Conservation (phyloP, 2,113 vertebrate genomes). For the Todiramphus saurophagus region DNA sequence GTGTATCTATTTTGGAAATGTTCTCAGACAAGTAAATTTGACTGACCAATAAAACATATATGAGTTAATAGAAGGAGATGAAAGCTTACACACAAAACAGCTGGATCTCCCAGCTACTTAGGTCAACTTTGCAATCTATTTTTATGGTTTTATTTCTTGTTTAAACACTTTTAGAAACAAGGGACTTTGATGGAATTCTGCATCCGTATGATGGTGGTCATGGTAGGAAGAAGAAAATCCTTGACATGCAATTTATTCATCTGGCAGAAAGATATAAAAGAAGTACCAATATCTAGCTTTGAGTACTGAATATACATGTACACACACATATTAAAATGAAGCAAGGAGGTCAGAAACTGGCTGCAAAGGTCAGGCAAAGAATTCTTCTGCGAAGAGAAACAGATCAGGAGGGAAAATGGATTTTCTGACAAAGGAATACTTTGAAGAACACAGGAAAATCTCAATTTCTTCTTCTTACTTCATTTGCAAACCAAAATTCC, state of each 20-base stretch:
- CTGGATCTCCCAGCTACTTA: neutral
- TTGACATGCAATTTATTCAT: neutral
- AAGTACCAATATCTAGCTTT: neutral
- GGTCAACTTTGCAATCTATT: neutral
- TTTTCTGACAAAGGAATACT: conserved; percentile 18
- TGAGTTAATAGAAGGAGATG: neutral
- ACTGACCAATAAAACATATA: neutral
- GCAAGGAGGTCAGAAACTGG: conserved; percentile 4
- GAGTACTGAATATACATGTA: conserved; percentile 43
- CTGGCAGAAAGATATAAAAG: neutral
- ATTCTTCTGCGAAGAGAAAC: conserved; percentile 15
- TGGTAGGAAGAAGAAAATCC: neutral
- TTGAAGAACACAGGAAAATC: neutral
- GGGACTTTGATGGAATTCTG: neutral
- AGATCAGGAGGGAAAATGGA: conserved; percentile 5
- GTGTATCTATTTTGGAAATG: neutral
- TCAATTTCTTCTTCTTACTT: neutral
- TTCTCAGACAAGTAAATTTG: neutral
- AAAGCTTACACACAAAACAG: neutral
- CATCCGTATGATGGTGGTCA: neutral
- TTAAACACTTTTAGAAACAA: neutral
- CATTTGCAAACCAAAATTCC: conserved; percentile 1
- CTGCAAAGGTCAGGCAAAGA: conserved; percentile 15
- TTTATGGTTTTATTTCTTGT: neutral
- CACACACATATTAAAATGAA: conserved; percentile 36